Percentiles rank a stretch among this genome's conserved stretches.
These are phyloP conservation scores for Globodera rostochiensis DNA, from an alignment of 1,140 invertebrate genomes.

Conservation along the genomic window DNA sequence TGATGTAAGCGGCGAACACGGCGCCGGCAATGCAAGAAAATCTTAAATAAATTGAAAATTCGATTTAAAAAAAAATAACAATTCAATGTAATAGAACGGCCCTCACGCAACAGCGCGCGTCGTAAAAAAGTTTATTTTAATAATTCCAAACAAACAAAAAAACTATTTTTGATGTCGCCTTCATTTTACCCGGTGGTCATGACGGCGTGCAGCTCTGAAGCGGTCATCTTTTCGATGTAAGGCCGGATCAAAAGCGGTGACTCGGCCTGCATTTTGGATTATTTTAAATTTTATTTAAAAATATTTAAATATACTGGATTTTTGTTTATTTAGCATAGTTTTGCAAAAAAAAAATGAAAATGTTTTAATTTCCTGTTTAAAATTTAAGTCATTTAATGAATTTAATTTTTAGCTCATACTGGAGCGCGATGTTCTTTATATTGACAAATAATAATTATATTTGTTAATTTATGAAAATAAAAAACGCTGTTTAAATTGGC, in stretches of 20 bases:
- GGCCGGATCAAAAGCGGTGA: constrained; percentile 82
- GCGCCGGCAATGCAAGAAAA: constrained; percentile 92
- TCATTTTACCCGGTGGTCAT: constrained; percentile 79
- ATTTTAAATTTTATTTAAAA: not conserved
- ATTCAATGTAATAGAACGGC: not conserved
- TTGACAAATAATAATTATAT: no score
- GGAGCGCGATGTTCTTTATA: no score
- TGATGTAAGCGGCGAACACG: constrained; percentile 76
- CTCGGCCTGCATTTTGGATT: constrained; percentile 69
- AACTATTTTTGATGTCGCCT: no score
- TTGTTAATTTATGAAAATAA: no score
- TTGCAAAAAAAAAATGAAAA: no score
- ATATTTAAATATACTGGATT: no score
- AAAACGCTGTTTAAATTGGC: not conserved
- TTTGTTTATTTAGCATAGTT: no score
- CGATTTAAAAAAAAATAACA: not conserved
- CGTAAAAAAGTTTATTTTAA: no score
- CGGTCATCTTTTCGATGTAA: constrained; percentile 78
- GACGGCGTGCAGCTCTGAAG: constrained; percentile 85
- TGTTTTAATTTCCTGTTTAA: no score
- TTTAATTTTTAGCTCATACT: not conserved
- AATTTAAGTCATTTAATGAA: not conserved
- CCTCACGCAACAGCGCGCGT: no score
- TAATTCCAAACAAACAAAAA: no score
- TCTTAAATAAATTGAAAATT: not conserved